Base-by-base conservation (phyloP, 2,888 invertebrate genomes). In the Luperina nickerlii region DNA sequence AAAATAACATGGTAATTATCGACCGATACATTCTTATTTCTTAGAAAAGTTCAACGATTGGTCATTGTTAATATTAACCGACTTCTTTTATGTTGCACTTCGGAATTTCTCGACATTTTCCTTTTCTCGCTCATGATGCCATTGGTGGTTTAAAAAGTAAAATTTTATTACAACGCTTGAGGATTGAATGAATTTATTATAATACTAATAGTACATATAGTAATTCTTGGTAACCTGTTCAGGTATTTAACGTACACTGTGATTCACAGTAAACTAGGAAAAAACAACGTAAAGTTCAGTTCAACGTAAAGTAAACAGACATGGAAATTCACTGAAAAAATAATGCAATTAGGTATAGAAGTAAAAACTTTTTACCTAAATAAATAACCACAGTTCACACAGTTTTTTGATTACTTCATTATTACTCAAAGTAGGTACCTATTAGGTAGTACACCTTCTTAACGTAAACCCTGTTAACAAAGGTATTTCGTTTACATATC, bases 121-220 rank as follows among this genome's bases (percentile, higher is more conserved):
- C 65, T 60, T 62, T 51, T 60, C 27, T 60, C 6, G 24, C 9
- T 45, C 18, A 38, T 82, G 45, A 66, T 68, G 54, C 13, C 20
- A 60, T 57, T 54, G 69, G 75, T 42, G 69, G 83, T 79, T 79
- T 62, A 5, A 79, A 75, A 57, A 9, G 24, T 57, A 15, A 57
- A 63, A 71, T 62, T 32, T 66, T 9, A 71, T 42, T n/a, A 66
- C n/a, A 45, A 32, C 42, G 32, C 20, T 5, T 13, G 1, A 20
- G 24, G 6, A 71, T 60, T 67, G 9, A 71, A 68, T 63, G 8
- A 42, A 72, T 38, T 42, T 57, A 68, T 54, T 62, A 9, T 27
- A 9, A 68, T 68, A 20, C 51, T 5, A 62, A 60, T 78, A 60
- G 15, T 27, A 68, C 42, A 6, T 54, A 45, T 15, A 57, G 1